Percentiles rank a stretch among this genome's conserved stretches.
These are phyloP conservation scores for Thymelicus acteon DNA, from an alignment of 2,888 invertebrate genomes.

Conservation along the genomic window DNA sequence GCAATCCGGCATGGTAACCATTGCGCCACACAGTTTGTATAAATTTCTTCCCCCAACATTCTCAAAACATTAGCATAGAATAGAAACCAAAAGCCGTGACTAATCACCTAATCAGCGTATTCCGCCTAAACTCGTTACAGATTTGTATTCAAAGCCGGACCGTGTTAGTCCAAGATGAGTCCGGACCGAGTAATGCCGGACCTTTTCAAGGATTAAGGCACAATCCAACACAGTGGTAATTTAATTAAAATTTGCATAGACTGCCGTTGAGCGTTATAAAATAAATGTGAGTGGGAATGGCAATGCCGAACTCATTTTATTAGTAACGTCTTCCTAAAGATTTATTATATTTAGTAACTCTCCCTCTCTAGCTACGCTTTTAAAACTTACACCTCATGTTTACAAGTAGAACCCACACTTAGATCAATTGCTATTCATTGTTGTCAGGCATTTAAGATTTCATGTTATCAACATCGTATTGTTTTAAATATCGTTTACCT, in stretches of 20 bases:
- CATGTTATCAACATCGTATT: too few relatives aligned
- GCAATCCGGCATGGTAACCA: too few relatives aligned
- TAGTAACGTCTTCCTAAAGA: too few relatives aligned
- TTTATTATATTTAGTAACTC: too few relatives aligned
- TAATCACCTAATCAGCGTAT: slow-evolving; percentile 33
- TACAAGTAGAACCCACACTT: too few relatives aligned
- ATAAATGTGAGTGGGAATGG: slow-evolving; percentile 47
- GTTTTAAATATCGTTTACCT: too few relatives aligned
- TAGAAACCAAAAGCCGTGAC: slow-evolving; percentile 27
- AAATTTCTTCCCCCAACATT: slow-evolving; percentile 5
- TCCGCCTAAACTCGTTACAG: slow-evolving; percentile 42
- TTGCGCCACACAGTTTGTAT: neutral
- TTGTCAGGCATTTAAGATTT: too few relatives aligned
- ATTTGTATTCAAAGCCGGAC: slow-evolving; percentile 46
- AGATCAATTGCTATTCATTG: too few relatives aligned
- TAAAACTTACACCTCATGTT: too few relatives aligned
- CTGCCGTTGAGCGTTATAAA: slow-evolving; percentile 49
- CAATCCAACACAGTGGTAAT: slow-evolving; percentile 64
- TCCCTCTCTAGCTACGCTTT: too few relatives aligned
- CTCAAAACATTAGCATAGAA: slow-evolving; percentile 23
- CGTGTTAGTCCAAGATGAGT: slow-evolving; percentile 52
- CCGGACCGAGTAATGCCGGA: slow-evolving; percentile 49
- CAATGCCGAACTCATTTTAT: neutral
- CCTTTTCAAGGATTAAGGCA: slow-evolving; percentile 54
- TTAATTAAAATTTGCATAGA: slow-evolving; percentile 74